Conservation (phyloP, 2,888 invertebrate species). For the Octonoba sinensis region DNA sequence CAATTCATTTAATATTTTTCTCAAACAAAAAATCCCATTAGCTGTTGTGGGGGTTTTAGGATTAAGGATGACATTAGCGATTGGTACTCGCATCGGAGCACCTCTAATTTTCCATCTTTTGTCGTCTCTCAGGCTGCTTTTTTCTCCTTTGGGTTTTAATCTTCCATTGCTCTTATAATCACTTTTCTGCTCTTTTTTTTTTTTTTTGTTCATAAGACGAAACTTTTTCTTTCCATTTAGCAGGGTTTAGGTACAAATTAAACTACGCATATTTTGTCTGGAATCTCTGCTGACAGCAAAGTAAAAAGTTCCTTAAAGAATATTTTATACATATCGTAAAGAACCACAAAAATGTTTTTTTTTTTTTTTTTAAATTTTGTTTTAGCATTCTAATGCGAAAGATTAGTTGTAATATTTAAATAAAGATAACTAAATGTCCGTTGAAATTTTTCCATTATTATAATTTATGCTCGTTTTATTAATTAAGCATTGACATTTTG, state of each 20-base stretch:
- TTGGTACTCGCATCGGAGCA: conserved; percentile 47
- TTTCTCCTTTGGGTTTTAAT: conserved; percentile 42
- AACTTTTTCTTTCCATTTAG: conserved; percentile 7
- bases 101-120: conserved; percentile 61
- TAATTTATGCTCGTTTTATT: too few relatives aligned
- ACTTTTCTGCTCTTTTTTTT: conserved; percentile 21
- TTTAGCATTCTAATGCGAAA: not conserved
- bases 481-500: too few relatives aligned
- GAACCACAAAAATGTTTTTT: not conserved
- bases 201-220: conserved; percentile 21
- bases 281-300: too few relatives aligned
- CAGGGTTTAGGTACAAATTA: conserved; percentile 29
- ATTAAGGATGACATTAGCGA: conserved; percentile 63
- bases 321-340: too few relatives aligned
- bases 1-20: too few relatives aligned
- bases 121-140: conserved; percentile 27
- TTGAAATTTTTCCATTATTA: too few relatives aligned
- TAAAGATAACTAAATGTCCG: too few relatives aligned
- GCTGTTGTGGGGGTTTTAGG: conserved; percentile 47
- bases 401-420: too few relatives aligned
- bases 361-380: not conserved
- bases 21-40: conserved; percentile 40
- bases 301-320: too few relatives aligned
- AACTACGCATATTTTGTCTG: not conserved
- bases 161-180: conserved; percentile 62